These are phyloP conservation scores for Psittacus erithacus DNA, from an alignment of 2,113 vertebrate genomes.

Conservation along the genomic window DNA sequence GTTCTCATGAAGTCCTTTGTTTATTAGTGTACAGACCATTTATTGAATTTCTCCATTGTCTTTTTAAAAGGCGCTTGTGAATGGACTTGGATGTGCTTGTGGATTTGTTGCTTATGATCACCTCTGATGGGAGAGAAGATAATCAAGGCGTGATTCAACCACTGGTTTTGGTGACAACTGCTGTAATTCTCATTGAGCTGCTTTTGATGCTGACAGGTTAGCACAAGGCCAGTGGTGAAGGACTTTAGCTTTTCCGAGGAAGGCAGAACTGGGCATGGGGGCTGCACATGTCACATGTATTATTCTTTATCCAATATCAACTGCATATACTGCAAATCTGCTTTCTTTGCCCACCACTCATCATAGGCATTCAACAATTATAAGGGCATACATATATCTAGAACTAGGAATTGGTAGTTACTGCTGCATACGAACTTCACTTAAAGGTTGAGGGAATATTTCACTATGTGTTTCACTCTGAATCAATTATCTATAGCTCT, in stretches of 20 bases:
- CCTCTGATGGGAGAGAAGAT: background rate
- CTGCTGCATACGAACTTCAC: background rate
- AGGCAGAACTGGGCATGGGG: background rate
- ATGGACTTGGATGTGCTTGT: background rate
- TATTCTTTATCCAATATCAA: background rate
- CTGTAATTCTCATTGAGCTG: fast-evolving
- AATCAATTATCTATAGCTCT: background rate
- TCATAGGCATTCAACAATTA: background rate
- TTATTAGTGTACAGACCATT: background rate
- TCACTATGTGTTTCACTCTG: background rate
- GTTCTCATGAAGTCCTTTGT: background rate
- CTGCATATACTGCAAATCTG: background rate
- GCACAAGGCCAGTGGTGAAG: background rate
- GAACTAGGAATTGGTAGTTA: background rate
- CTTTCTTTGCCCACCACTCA: background rate
- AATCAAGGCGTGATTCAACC: background rate
- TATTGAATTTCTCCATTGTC: background rate
- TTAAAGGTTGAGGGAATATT: background rate
- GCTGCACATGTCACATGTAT: fast-evolving
- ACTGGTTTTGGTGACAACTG: background rate
- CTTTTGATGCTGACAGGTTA: background rate
- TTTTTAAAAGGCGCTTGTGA: background rate
- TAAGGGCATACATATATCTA: background rate
- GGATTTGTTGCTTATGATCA: background rate
- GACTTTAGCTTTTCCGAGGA: background rate